Conservation (phyloP, 2,797 vertebrate species). For the Crypturellus tataupa region DNA sequence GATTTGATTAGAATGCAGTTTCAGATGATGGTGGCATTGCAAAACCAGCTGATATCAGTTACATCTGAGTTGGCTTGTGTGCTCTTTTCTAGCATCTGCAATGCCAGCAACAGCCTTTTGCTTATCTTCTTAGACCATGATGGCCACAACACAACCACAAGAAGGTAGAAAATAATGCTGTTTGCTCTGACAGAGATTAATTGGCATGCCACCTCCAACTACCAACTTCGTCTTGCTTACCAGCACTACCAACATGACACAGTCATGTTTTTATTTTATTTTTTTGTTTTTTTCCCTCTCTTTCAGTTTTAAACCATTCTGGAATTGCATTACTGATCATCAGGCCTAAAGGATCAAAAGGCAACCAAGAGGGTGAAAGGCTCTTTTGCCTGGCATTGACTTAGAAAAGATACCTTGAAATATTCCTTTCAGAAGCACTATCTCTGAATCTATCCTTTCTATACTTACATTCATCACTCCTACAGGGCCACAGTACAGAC, state of each 20-base stretch:
- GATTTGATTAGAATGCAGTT: neutral
- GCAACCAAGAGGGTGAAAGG: rapidly evolving
- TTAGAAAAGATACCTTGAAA: neutral
- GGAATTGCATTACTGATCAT: neutral
- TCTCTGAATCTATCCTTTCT: neutral
- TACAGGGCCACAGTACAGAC: neutral
- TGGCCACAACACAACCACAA: neutral
- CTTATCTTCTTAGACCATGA: neutral
- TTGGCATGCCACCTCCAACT: neutral
- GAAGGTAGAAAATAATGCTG: neutral
- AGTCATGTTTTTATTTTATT: neutral
- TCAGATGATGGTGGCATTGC: neutral
- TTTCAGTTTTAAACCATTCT: neutral
- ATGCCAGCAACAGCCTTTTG: neutral
- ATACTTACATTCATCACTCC: neutral
- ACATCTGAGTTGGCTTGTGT: neutral
- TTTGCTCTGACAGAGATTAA: neutral
- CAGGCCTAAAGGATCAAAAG: neutral
- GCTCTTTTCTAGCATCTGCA: neutral
- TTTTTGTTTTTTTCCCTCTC: neutral
- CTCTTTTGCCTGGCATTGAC: neutral
- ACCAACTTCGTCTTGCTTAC: neutral
- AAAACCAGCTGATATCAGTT: neutral
- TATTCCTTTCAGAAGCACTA: neutral
- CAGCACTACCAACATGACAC: neutral